Base-by-base conservation (phyloP, 2,113 vertebrate species). In the Australoheros scitulus region DNA sequence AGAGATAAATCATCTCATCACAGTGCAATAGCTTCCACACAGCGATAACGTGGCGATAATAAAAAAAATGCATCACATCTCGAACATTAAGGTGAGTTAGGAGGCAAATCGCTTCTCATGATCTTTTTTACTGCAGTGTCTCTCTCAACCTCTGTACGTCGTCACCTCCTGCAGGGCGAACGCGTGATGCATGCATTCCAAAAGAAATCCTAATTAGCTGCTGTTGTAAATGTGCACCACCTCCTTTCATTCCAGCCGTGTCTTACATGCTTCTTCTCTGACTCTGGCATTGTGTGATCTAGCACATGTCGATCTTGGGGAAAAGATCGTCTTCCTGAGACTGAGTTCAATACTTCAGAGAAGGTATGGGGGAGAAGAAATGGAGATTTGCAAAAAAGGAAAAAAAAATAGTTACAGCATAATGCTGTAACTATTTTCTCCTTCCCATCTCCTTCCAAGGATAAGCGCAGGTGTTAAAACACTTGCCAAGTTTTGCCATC, bases 201-300 rank as follows among this genome's bases (percentile, higher is more conserved):
- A 87, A 61, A 88, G 63, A 83, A 80, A 87, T 84, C 64, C 88
- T 87, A 90, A 92, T 92, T 90, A 90, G 59, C 63, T 1, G 6
- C 58, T 20, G 47, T 79, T 88, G 84, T 86, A 81, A 86, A 91
- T 56, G 57, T 68, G 63, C 72, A 20, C 70, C 2, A 10, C 61
- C 61, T 5, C 38, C 70, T 90, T 79, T 90, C 56, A 76, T 90
- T 63, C 34, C 61, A 14, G 75, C 59, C 36, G 4, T 29, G 20
- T 61, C 34, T 82, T 60, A 77, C 47, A 70, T 36, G 32, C 58
- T 24, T 76, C 7, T 10, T 43, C 77, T 85, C 68, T 82, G 78
- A 79, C 78, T 65, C 41, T 32, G 61, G 57, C 36, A 1, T 47
- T 9, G 43, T 89, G 32, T 83, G 81, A 87, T 91, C 70, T 20